Percentiles rank a stretch among this genome's conserved stretches.
phyloP scores from a whole-genome alignment of 2,113 vertebrate genomes.

The Dolichallabes microphthalmus region DNA sequence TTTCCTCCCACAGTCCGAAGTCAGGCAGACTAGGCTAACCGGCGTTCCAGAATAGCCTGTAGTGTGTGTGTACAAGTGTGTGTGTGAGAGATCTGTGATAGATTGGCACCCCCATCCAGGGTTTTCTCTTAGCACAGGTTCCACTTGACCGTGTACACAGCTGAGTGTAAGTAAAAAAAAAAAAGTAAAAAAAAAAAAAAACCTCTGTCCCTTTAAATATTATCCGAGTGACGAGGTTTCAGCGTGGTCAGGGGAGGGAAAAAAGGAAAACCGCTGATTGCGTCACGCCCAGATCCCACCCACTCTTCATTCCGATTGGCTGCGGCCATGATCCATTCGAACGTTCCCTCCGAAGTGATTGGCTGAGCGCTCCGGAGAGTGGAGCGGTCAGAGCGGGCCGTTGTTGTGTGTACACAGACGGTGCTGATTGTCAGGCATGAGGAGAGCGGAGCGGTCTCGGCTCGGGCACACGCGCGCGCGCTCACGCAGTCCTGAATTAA shows the following conservation, averaged over 20 bases:
- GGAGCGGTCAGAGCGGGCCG: constrained; percentile 35
- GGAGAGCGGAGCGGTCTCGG: constrained; percentile 6
- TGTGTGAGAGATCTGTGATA: too few relatives aligned
- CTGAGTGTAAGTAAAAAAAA: too few relatives aligned
- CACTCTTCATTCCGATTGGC: constrained; percentile 61
- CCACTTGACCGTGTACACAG: too few relatives aligned
- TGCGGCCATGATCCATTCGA: constrained; percentile 65
- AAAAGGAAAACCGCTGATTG: constrained; percentile 47
- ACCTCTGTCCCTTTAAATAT: constrained; percentile 62
- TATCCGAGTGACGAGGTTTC: constrained; percentile 50
- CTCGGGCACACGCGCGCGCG: neutral
- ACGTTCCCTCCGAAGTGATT: constrained; percentile 66
- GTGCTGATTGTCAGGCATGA: constrained; percentile 40
- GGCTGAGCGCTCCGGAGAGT: constrained; percentile 56
- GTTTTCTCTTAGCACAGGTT: too few relatives aligned
- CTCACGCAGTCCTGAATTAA: neutral
- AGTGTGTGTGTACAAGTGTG: too few relatives aligned
- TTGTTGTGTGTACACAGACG: constrained; percentile 45
- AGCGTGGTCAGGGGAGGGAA: constrained; percentile 57
- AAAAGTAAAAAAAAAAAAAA: neutral
- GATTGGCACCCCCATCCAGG: too few relatives aligned
- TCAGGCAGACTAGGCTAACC: too few relatives aligned
- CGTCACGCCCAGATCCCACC: constrained; percentile 63
- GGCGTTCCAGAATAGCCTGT: too few relatives aligned
- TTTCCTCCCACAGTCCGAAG: too few relatives aligned